Base-by-base conservation (phyloP, 1,140 invertebrate species). In the Coptotermes formosanus region DNA sequence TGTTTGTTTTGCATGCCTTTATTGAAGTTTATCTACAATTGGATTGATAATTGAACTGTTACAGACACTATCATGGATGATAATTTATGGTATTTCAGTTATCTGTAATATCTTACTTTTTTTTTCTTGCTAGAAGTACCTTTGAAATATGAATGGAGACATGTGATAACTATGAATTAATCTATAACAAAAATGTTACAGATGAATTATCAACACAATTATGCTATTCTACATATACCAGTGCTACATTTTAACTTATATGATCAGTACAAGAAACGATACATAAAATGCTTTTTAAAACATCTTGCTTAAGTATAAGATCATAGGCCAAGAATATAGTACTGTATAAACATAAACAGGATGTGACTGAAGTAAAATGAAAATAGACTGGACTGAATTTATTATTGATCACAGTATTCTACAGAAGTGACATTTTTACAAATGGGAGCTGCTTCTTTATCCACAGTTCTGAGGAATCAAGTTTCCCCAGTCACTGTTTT, bases 1-100 rank as follows among this genome's bases (percentile, higher is more conserved):
- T n/a, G n/a, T 55, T 19, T 8, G 2, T 75, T 25, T 30, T 75
- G 64, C 64, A 75, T 75, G 25, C 25, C n/a, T 30, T 75, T n/a
- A 75, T n/a, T 75, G 4, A 75, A 30, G 16, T 75, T n/a, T 75
- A 75, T 11, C 64, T 30, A 14, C n/a, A 75, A 75, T 75, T 75
- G 64, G n/a, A 75, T 75, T 75, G 64, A 75, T 75, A 75, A 75
- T 75, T 75, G n/a, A 75, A 12, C 25, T 75, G n/a, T 55, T 55
- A 55, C 19, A 48, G 48, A 48, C 48, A 48, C 48, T 48, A 9
- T 48, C 7, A 48, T 48, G 16, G 9, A 48, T 48, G 9, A 9
- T 48, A 48, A 48, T 55, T 55, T 55, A 55, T 55, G 52, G 52
- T 21, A 55, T 16, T 19, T 9, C 14, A 21, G 0, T 55, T 21